These are phyloP conservation scores for Lordiphosa andalusiaca DNA, from an alignment of 2,888 invertebrate species.

Conservation along the genomic window DNA sequence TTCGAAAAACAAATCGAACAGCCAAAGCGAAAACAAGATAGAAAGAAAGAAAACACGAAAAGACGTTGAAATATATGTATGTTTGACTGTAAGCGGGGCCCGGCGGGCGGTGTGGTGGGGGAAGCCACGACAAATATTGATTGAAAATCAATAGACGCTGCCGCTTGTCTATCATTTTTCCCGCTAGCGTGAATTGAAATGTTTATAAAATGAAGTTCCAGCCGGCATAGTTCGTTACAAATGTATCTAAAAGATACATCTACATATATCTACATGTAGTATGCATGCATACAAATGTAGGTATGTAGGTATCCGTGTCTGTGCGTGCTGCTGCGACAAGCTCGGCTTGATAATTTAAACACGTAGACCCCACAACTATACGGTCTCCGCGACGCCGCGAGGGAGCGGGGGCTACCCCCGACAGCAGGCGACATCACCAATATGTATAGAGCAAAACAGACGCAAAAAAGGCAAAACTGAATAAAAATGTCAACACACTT, in stretches of 20 bases:
- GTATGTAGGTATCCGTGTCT: conserved; percentile 28
- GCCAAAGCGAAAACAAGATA: conserved; percentile 50
- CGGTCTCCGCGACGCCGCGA: conserved; percentile 4
- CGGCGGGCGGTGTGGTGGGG: conserved; percentile 2
- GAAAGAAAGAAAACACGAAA: conserved; percentile 19
- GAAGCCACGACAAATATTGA: conserved; percentile 59
- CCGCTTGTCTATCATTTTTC: conserved; percentile 39
- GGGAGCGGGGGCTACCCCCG: conserved; percentile 4
- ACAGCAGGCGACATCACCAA: conserved; percentile 18
- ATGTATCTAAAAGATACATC: conserved; percentile 15
- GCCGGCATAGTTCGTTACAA: conserved; percentile 35
- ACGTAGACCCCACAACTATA: conserved; percentile 44
- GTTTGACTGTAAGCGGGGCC: conserved; percentile 1
- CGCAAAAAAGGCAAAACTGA: conserved; percentile 44
- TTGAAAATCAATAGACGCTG: conserved; percentile 66
- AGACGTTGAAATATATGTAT: conserved; percentile 16
- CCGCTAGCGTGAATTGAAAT: conserved; percentile 23
- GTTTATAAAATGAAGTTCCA: conserved; percentile 29
- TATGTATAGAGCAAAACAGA: conserved; percentile 70
- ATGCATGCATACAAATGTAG: conserved; percentile 25
- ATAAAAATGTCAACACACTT: conserved; percentile 71
- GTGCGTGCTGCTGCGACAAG: conserved; percentile 67
- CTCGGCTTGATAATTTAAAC: conserved; percentile 71
- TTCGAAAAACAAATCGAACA: conserved; percentile 23
- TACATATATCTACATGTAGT: conserved; percentile 8